Base-by-base conservation (phyloP, 2,797 vertebrate genomes). In the Sylvia borin region DNA sequence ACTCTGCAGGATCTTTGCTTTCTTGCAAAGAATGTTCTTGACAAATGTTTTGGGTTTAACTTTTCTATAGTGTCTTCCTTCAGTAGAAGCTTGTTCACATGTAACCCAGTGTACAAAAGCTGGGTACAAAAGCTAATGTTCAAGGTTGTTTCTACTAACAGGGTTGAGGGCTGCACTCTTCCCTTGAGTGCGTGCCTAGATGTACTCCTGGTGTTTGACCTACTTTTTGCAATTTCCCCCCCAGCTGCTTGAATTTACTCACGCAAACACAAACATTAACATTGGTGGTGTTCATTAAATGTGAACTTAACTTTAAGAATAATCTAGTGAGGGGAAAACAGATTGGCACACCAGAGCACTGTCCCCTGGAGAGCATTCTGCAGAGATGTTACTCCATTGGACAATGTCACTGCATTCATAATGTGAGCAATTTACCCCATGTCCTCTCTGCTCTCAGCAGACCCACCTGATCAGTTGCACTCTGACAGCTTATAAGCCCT, bases 341-440 rank as follows among this genome's bases (percentile, higher is more conserved):
- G 36, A 78, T 34, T 20, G 42, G 45, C 48, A 42, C 48, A 31
- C 14, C 53, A 60, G 48, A 92, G 71, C n/a, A 17, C 50, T 85
- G 11, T 72, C 26, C 43, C 16, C n/a, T 87, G 76, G 20, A 50
- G 51, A 88, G 29, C 27, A 5, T 54, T 51, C 43, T 65, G 32
- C 53, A 60, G 67, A 58, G 26, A 15, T 62, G 25, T 16, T 84
- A 8, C 13, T 61, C 54, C 51, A 68, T 24, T 57, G 78, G 61
- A 26, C 13, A 20, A 0, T 14, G 19, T 47, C 3, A 2, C 54
- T 64, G 45, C 1, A 2, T 71, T 79, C 40, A 16, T 21, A 15
- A 38, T 36, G 22, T 19, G 36, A 72, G 22, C 20, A 10, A 15
- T 71, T 51, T 29, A 57, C 22, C 31, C 31, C 53, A n/a, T 20